phyloP scores from a whole-genome alignment of 1,140 invertebrate species.

The Eriosoma lanigerum region DNA sequence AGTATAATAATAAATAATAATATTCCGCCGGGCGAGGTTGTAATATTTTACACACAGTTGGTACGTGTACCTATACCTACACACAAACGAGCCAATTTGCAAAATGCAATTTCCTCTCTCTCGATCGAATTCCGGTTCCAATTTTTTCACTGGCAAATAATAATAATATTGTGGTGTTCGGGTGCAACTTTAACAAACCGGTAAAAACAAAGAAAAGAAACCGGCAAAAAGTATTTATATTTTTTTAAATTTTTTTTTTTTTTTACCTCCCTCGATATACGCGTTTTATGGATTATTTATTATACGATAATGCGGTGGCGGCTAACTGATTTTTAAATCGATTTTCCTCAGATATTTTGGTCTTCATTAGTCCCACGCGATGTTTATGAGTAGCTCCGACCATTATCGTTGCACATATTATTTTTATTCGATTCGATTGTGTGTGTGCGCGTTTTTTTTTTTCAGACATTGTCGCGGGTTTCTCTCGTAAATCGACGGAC shows the following conservation, averaged over 20 bases:
- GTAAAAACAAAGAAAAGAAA: neutral
- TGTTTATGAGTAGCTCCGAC: conserved; percentile 2
- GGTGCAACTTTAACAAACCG: neutral
- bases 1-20: too few species aligned
- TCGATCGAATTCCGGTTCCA: conserved; percentile 16
- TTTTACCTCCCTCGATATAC: too few species aligned
- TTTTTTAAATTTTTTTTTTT: too few species aligned
- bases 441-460: neutral
- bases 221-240: too few species aligned
- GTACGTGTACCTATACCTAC: too few species aligned
- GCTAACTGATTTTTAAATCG: too few species aligned
- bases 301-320: too few species aligned
- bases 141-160: neutral
- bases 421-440: neutral
- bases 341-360: neutral
- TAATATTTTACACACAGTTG: too few species aligned
- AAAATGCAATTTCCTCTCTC: conserved; percentile 12
- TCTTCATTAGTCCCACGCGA: neutral
- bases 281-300: too few species aligned
- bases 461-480: neutral
- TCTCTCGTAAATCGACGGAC: conserved; percentile 35
- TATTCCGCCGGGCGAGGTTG: too few species aligned
- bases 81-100: neutral
- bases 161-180: too few species aligned
- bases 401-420: neutral